Base-by-base conservation (phyloP, 2,888 invertebrate genomes). In the Ornithoptera alexandrae region DNA sequence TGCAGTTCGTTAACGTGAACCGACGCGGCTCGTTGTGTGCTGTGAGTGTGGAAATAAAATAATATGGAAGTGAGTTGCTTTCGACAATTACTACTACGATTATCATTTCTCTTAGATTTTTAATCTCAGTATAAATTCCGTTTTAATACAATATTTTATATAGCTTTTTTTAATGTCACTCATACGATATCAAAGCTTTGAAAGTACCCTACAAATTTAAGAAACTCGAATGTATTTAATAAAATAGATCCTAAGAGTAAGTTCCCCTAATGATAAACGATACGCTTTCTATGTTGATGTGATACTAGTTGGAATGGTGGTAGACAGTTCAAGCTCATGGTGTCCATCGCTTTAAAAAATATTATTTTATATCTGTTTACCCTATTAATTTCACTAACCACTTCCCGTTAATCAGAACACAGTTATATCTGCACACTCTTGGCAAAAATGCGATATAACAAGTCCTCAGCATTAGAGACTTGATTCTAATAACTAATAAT, bases 1-100 rank as follows among this genome's bases (percentile, higher is more conserved):
- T 62, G 67, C 72, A 46, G 70, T 64, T 65, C 67, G 68, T 71
- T 70, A 65, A 71, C 68, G 71, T 68, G 71, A 61, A 60, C 50
- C 61, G 61, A 67, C 64, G 72, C 70, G 72, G 72, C 64, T 64
- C 60, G 36, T 62, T 46, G 61, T 62, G 64, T 18, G 58, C 22
- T 20, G 59, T 60, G 18, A 50, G 30, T 58, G 61, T 65, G 42
- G 42, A 39, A 61, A 66, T 20, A 57, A 61, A n/a, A 17, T 22
- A 65, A 42, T 36, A 69, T 69, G 69, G 65, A 65, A 65, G 69
- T 69, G 62, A 62, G 69, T 12, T 58, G 56, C 46, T 57, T 68
- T 50, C 53, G 6, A 0, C n/a, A 24, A 36, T 7, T 8, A 58
- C 53, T 53, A n/a, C 6, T 15, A 46, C 15, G 15, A 15, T 53